Base-by-base conservation (phyloP, 1,140 invertebrate species). In the Phthorimaea operculella region DNA sequence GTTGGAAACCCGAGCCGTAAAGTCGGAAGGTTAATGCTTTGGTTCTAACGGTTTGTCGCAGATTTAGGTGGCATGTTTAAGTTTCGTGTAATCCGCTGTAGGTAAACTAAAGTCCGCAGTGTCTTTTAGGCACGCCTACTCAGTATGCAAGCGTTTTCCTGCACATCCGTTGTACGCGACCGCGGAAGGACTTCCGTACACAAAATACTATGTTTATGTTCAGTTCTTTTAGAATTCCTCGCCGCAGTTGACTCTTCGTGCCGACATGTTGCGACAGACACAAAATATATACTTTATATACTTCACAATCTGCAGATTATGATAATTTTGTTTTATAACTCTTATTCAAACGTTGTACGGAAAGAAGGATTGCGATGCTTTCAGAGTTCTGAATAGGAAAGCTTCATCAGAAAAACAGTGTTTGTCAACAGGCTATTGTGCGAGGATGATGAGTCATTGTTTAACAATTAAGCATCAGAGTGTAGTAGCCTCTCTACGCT, bases 101-200 rank as follows among this genome's bases (percentile, higher is more conserved):
- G 71, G 73, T 74, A 69, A 70, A 76, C 68, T 76, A 70, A 73
- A 83, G 72, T 77, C 81, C 71, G 77, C 73, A 81, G 73, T 83
- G 74, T 84, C 76, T 84, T 83, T 84, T 81, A 81, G 76, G 78
- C 72, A 73, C 72, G 78, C 68, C 76, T 83, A 79, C 74, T 84
- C 74, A 79, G 79, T 80, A 84, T 84, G 81, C 81, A 79, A 81
- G 75, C 75, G 75, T 75, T 79, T 79, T 72, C 73, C 77, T 77
- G 70, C 69, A 82, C 71, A 83, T 83, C 77, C 79, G 79, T 79
- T 79, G 72, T 79, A 79, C 74, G 70, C 74, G 76, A 74, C 74
- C 76, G 68, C 76, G 75, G 73, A 74, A 81, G 72, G 75, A 81
- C 74, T 81, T 76, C 79, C 72, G 76, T 78, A 76, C 68, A 82